Base-by-base conservation (phyloP, 2,888 invertebrate genomes). In the Neria commutata region DNA sequence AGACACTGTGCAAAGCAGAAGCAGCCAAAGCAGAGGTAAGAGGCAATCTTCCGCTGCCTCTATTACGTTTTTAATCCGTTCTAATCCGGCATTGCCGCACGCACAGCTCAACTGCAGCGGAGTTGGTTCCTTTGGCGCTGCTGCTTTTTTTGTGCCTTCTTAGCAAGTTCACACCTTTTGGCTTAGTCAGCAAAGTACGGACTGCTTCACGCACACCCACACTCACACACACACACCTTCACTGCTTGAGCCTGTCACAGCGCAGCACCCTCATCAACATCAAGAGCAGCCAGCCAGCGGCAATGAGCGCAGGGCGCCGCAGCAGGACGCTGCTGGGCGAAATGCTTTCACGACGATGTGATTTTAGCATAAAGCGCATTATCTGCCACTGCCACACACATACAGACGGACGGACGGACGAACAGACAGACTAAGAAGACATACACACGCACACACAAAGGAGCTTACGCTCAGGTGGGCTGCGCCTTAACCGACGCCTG, bases 41-140 rank as follows among this genome's bases (percentile, higher is more conserved):
- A n/a, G 14, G n/a, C 17, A 6, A 21, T 24, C 17, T 11, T 10
- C 3, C 24, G 33, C 52, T 56, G 37, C 50, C 19, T 54, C 45
- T 50, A 58, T 54, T 50, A 53, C 48, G 50, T 33, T 59, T 54
- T 55, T 47, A 59, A 59, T 59, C 59, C 37, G 37, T 40, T 51
- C 51, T 59, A 59, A 59, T 50, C 51, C 47, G 24, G 51, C 51
- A 54, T 50, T 58, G 58, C 54, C 58, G 46, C 33, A 19, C 3
- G n/a, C 19, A n/a, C 17, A 42, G 8, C 37, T 37, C 19, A 42
- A 17, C 8, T 21, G 42, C 42, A 19, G n/a, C 37, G 37, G 25
- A 14, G 11, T 3, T 11, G 19, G n/a, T n/a, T n/a, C n/a, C n/a
- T n/a, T n/a, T n/a, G n/a, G 46, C 1, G 2, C 3, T 11, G 33